These are phyloP conservation scores for Ellobium chinense DNA, from an alignment of 2,888 invertebrate genomes.

Conservation along the genomic window DNA sequence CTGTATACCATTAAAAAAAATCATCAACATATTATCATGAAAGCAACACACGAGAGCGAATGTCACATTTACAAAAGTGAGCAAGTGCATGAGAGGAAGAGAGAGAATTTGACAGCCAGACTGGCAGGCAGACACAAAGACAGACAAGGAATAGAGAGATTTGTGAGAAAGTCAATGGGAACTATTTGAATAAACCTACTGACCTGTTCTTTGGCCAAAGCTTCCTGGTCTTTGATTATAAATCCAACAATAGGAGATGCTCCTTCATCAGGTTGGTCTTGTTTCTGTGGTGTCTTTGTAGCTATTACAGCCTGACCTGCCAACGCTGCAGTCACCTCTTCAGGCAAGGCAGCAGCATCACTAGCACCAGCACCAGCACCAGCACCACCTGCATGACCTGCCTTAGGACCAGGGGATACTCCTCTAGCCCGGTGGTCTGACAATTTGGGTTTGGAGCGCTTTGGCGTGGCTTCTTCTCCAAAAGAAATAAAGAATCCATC, in stretches of 20 bases:
- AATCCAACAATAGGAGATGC: constrained; percentile 74
- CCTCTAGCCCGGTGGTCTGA: constrained; percentile 20
- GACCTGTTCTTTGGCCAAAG: constrained; percentile 53
- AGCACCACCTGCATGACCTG: not conserved
- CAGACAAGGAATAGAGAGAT: too few species aligned
- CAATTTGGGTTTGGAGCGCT: constrained; percentile 86
- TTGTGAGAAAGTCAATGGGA: not conserved
- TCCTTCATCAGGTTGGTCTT: constrained; percentile 23
- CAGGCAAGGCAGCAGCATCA: not conserved
- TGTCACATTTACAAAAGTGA: too few species aligned
- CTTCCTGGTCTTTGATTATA: constrained; percentile 85
- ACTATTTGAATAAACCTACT: constrained; percentile 7
- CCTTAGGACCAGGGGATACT: constrained; percentile 7
- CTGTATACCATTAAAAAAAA: too few species aligned
- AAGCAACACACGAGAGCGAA: too few species aligned
- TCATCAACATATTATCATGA: too few species aligned
- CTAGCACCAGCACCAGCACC: not conserved
- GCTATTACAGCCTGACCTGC: constrained; percentile 27
- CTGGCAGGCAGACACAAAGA: too few species aligned
- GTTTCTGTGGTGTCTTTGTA: constrained; percentile 3
- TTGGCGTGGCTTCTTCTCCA: constrained; percentile 85
- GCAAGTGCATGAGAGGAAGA: too few species aligned
- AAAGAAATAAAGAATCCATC: constrained; percentile 92
- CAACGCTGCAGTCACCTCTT: constrained; percentile 12
- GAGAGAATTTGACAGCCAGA: too few species aligned